A percentile compares a stretch with the other conserved stretches of the same genome.
phyloP scores from a whole-genome alignment of 2,113 vertebrate species.

The Megaceryle torquata region DNA sequence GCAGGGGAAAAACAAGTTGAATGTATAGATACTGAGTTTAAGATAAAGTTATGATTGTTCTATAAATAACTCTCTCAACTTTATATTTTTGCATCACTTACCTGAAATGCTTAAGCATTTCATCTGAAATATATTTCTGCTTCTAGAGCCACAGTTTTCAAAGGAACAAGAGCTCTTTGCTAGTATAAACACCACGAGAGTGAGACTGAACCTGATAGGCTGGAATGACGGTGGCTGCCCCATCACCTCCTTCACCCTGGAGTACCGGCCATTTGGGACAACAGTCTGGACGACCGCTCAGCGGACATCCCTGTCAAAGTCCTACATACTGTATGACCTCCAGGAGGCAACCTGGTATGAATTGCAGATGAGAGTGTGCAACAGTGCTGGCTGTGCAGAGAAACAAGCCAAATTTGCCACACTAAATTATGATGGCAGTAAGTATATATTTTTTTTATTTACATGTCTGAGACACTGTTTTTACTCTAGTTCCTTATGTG shows the following conservation, averaged over 20 bases:
- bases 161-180: slow-evolving; percentile 98
- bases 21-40: background rate
- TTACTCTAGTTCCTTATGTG: background rate
- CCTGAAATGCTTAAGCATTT: background rate
- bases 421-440: slow-evolving; percentile 92
- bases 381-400: slow-evolving; percentile 95
- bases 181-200: slow-evolving; percentile 92
- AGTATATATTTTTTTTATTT: slow-evolving; percentile 68
- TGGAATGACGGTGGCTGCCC: slow-evolving; percentile 98
- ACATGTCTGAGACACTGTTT: accelerated
- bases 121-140: background rate
- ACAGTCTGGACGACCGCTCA: slow-evolving; percentile 92
- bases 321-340: slow-evolving; percentile 92
- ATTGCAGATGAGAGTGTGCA: slow-evolving; percentile 95
- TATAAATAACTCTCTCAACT: background rate
- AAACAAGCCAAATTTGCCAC: slow-evolving; percentile 95
- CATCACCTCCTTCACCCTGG: slow-evolving; percentile 94
- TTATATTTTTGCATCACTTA: background rate
- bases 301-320: slow-evolving; percentile 92
- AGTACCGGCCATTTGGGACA: slow-evolving; percentile 91
- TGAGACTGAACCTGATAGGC: slow-evolving; percentile 91
- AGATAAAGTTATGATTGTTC: background rate
- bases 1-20: accelerated
- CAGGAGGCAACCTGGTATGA: slow-evolving; percentile 97
- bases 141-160: slow-evolving; percentile 93